Percentiles rank a stretch among this genome's conserved stretches.
These are phyloP conservation scores for Gavia stellata DNA, from an alignment of 2,113 vertebrate genomes.

Conservation along the genomic window DNA sequence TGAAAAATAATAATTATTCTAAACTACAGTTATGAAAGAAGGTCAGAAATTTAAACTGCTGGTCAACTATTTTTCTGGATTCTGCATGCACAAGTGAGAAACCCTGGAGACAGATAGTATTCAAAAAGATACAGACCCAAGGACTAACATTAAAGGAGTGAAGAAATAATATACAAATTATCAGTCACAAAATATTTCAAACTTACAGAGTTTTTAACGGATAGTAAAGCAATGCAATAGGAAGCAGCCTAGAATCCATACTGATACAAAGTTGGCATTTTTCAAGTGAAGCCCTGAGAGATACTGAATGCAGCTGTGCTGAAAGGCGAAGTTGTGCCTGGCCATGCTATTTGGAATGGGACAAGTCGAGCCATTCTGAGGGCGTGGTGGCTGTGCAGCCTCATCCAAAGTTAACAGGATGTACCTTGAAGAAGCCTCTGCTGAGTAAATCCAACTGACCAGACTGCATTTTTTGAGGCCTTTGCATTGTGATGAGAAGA, in stretches of 20 bases:
- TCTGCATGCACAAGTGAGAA: not conserved
- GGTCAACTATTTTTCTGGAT: not conserved
- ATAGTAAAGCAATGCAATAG: not conserved
- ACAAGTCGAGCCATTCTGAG: not conserved
- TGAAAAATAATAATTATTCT: not conserved
- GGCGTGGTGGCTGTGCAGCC: not conserved
- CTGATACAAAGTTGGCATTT: not conserved
- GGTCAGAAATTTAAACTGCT: not conserved
- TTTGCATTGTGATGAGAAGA: not conserved
- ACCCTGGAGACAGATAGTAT: not conserved
- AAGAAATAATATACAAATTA: not conserved
- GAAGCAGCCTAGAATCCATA: not conserved
- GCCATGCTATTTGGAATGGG: rapidly evolving
- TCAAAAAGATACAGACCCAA: not conserved
- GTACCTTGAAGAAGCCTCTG: not conserved
- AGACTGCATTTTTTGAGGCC: rapidly evolving
- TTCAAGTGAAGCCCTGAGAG: not conserved
- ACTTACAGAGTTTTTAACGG: not conserved
- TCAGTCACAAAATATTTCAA: not conserved
- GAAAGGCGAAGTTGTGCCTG: not conserved
- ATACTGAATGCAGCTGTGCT: not conserved
- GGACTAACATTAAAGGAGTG: not conserved
- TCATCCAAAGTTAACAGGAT: not conserved
- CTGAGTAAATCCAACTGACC: not conserved
- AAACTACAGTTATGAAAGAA: not conserved